Evolutionary conservation across 2,888 invertebrate genomes (phyloP).

Genomic region (Horisme vitalbata): DNA sequence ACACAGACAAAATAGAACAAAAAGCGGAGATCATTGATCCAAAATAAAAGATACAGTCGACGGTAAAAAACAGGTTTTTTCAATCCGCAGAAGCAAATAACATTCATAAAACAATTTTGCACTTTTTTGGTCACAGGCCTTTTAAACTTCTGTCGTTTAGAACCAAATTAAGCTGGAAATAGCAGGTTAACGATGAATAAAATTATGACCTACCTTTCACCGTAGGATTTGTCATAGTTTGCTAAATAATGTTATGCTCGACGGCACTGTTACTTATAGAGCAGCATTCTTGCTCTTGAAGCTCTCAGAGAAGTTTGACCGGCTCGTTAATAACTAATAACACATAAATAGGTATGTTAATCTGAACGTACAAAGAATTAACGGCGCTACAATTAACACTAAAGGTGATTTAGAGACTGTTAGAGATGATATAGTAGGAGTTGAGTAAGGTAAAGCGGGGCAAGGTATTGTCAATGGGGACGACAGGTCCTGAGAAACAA

Average conservation of each 20-base stretch:
- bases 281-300: conserved; percentile 35
- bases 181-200: conserved; percentile 28
- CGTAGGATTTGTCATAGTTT: conserved; percentile 39
- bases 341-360: conserved; percentile 35
- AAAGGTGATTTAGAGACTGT: conserved; percentile 22
- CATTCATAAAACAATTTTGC: conserved; percentile 19
- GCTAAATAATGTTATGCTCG: conserved; percentile 34
- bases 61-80: conserved; percentile 18
- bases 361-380: conserved; percentile 31
- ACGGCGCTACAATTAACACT: conserved; percentile 32
- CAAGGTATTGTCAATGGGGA: conserved; percentile 32
- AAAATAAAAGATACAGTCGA: conserved; percentile 19
- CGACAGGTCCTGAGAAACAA: conserved; percentile 50
- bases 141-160: conserved; percentile 1
- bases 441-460: conserved; percentile 18
- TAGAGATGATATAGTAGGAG: conserved; percentile 5
- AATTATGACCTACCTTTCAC: conserved; percentile 40
- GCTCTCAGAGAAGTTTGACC: conserved; percentile 32
- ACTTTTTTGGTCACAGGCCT: conserved; percentile 21
- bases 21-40: conserved; percentile 20
- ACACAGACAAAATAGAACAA: conserved; percentile 20
- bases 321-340: conserved; percentile 37
- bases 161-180: conserved; percentile 5
- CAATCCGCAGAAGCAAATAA: conserved; percentile 11
- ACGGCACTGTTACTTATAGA: conserved; percentile 35